Evolutionary conservation across 2,797 vertebrate species (phyloP), one percentile per base, ranked within the genome.

Genomic region (Pangasius sanitwongsei): DNA sequence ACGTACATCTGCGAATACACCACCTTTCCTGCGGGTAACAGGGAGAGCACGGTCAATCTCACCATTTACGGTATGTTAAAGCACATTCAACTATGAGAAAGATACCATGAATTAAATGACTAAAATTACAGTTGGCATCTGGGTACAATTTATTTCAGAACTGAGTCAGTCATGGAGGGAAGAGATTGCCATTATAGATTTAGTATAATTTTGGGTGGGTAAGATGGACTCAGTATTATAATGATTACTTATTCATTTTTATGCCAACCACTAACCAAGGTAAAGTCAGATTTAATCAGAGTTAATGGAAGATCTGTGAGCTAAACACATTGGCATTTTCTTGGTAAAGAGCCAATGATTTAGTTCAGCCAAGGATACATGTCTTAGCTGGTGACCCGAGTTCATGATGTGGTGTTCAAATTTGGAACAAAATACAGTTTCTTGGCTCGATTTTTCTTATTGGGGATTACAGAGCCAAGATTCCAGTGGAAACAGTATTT

Each of bases 1-100:
- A 94, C 97, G 15, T 99, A 99, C 96, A 99, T 99, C 95, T 99
- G 98, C 88, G 98, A 99, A 95, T 99, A 99, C 91, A 98, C 98
- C 16, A 99, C 98, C 0, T 99, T 99, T 93, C 98, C 98, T 0
- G 96, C 97, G 0, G 98, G 98, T 91, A 99, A 99, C 94, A 91
- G 97, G 41, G 98, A 99, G 93, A 98, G 97, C 94, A 96, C 96
- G 7, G 97, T 99, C 63, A 99, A 99, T 92, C 98, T 99, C 93
- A 99, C 98, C 0, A 97, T 99, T 86, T 96, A 97, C 61, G 98
- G 98, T 99, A 96, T 95, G 97, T 88, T 74, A 37, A 53, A 59
- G n/a, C 34, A 37, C 18, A 41, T 31, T 44, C 50, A 86, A 31
- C 50, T 78, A 31, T 67, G 37, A 63, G 31, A 67, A 50, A 78